Evolutionary conservation across 2,113 vertebrate genomes (phyloP), one percentile per base, ranked within the genome.

Genomic region (Aythya baeri): DNA sequence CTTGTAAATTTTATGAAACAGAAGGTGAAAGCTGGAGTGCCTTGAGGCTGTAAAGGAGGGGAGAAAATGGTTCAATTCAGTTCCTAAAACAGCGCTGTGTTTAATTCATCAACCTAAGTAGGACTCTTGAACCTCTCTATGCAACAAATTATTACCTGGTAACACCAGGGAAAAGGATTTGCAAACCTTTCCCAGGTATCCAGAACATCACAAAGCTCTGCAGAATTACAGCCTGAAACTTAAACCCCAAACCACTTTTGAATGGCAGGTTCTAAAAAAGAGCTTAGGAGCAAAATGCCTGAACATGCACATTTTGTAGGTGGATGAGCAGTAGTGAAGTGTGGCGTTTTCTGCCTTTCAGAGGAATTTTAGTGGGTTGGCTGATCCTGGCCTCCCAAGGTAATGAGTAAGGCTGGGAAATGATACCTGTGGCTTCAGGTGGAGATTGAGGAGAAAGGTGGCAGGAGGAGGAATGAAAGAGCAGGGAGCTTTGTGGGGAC

Each of bases 221-320:
- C 59, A 67, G 78, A 79, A 67, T 63, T 63, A 61, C 11, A 86
- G 49, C 49, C 52, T 74, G 32, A 74, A 81, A 95, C 52, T 75
- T 63, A 71, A 96, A 72, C 65, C 65, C 49, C 65, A 90, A 90
- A 83, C 89, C 61, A 57, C 89, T 95, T 93, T 79, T 90, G 79
- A 94, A 52, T 67, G 63, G 41, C 83, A 92, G 67, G 11, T 73
- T 91, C 84, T 25, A 21, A 59, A 74, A 88, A 91, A 83, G 36
- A 63, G 63, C 32, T 89, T 93, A 67, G 89, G 65, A 91, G 68
- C 74, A 75, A 87, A 87, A 67, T 59, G 87, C 87, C 95, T 91
- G 94, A 93, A 91, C 76, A 61, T 21, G 72, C 20, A 20, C 44
- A 74, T 93, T 94, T 92, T 74, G 87, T 74, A 93, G 75, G 75